These are phyloP conservation scores for Indicator indicator DNA, from an alignment of 2,113 vertebrate genomes.

Conservation along the genomic window DNA sequence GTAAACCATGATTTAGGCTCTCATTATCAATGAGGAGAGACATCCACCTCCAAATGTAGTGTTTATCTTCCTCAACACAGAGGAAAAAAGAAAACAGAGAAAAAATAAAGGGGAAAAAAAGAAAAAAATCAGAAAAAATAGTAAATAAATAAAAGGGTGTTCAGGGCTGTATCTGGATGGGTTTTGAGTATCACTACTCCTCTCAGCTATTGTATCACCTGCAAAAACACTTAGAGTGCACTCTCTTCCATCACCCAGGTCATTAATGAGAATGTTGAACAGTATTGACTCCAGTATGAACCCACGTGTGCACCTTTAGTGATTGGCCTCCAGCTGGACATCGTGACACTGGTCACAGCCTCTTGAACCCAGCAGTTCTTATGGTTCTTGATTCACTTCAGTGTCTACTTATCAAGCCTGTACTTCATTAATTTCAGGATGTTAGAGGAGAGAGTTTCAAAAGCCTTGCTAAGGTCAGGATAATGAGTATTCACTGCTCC, in stretches of 20 bases:
- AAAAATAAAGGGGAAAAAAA: no score
- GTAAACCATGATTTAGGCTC: background rate
- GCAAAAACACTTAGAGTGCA: background rate
- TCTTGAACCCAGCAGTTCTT: background rate
- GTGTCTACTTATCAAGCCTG: background rate
- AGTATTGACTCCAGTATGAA: background rate
- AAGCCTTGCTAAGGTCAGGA: background rate
- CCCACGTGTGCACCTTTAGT: background rate
- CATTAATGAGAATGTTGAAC: background rate
- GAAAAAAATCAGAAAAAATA: no score
- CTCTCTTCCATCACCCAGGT: background rate
- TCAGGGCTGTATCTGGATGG: background rate
- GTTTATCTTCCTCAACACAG: background rate
- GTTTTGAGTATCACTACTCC: background rate
- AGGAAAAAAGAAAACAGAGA: background rate
- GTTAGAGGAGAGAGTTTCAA: background rate
- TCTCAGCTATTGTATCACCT: background rate
- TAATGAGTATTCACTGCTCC: background rate
- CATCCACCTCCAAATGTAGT: background rate
- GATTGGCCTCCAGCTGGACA: background rate
- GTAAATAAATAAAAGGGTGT: background rate
- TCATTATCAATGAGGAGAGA: background rate
- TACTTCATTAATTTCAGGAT: background rate
- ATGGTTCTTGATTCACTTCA: background rate
- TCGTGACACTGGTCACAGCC: background rate